phyloP scores from a whole-genome alignment of 2,888 invertebrate genomes.

The Tetragonula carbonaria region DNA sequence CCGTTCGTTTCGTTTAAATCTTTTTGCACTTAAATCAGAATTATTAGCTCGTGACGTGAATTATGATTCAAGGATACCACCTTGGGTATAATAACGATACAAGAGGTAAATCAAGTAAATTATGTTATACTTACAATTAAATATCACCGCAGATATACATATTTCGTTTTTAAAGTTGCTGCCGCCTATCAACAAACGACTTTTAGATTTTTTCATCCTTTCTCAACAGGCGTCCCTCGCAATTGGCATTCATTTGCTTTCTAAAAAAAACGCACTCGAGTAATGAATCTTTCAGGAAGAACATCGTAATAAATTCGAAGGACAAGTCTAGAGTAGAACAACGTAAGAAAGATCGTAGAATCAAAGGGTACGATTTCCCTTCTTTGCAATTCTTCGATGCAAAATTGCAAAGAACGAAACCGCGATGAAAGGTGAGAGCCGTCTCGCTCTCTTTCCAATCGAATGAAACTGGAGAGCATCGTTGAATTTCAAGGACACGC shows the following conservation, averaged over 20 bases:
- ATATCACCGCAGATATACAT: constrained; percentile 13
- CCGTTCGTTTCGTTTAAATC: background rate
- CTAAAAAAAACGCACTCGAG: background rate
- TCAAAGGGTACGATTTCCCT: background rate
- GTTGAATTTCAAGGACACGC: constrained; percentile 23
- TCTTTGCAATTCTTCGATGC: background rate
- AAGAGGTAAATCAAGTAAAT: background rate
- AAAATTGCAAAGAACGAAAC: too few species aligned
- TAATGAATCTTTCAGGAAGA: background rate
- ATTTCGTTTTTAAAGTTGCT: constrained; percentile 6
- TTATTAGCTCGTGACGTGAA: background rate
- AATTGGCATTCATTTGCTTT: background rate
- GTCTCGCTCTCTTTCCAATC: background rate
- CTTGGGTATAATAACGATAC: background rate
- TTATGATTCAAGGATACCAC: background rate
- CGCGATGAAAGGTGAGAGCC: background rate
- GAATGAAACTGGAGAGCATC: constrained; percentile 15
- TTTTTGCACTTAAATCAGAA: background rate
- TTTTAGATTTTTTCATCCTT: background rate
- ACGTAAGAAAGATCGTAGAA: background rate
- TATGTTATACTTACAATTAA: constrained; percentile 5
- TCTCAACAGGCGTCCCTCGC: background rate
- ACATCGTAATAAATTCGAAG: background rate
- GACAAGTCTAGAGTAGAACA: background rate
- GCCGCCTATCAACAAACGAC: background rate